Evolutionary conservation across 2,888 invertebrate species (phyloP).

Genomic region (Cremastinae sp.): DNA sequence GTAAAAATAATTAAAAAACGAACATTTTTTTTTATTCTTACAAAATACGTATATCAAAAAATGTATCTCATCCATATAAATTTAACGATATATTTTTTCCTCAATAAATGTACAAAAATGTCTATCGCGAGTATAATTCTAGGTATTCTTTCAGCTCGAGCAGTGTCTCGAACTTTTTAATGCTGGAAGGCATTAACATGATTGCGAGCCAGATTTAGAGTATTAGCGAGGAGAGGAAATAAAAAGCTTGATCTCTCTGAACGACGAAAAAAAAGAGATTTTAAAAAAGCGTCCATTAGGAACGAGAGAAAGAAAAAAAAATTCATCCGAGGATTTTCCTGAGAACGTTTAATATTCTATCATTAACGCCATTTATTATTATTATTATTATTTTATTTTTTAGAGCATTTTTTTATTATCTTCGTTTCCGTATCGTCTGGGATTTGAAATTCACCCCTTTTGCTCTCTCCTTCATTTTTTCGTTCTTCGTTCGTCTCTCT

Average conservation of each 20-base stretch:
- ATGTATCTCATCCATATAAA: too few species aligned
- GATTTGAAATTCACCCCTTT: not conserved
- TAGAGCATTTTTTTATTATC: not conserved
- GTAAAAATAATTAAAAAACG: too few species aligned
- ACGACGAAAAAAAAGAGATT: slow-evolving; percentile 31
- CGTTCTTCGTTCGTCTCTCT: not conserved
- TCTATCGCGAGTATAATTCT: too few species aligned
- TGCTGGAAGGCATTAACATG: slow-evolving; percentile 31
- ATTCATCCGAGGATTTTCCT: slow-evolving; percentile 30
- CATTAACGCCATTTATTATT: slow-evolving; percentile 56
- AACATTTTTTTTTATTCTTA: too few species aligned
- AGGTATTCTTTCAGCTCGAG: too few species aligned
- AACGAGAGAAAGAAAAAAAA: slow-evolving; percentile 9
- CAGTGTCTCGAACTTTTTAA: too few species aligned
- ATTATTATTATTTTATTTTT: slow-evolving; percentile 40
- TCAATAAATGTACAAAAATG: too few species aligned
- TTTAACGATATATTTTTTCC: too few species aligned
- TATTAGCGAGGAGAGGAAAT: slow-evolving; percentile 25
- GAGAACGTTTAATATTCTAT: slow-evolving; percentile 59
- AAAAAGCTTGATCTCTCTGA: slow-evolving; percentile 5
- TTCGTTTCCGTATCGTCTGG: not conserved
- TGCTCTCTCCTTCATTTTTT: not conserved
- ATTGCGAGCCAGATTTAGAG: slow-evolving; percentile 47
- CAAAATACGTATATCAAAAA: too few species aligned
- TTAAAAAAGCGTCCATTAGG: not conserved